A percentile compares a stretch with the other conserved stretches of the same genome.
Conservation (phyloP, 2,113 vertebrate species). For the Oreochromis aureus region DNA sequence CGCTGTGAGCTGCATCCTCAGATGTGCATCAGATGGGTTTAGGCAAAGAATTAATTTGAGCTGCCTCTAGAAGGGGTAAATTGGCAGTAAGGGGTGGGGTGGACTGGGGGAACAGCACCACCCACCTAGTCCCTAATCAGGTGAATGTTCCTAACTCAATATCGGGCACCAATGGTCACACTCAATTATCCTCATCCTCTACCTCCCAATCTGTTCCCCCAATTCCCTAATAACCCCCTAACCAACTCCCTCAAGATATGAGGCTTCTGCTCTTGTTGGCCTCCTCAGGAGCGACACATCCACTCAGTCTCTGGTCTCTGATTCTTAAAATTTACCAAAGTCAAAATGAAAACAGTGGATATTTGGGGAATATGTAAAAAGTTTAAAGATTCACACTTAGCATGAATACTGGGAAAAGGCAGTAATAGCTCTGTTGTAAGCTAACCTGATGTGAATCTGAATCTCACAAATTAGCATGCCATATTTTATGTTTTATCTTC, state of each 20-base stretch:
- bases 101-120: not conserved
- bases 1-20: slow-evolving; percentile 26
- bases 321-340: not conserved
- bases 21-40: slow-evolving; percentile 64
- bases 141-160: slow-evolving; percentile 37
- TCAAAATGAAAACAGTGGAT: not conserved
- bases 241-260: not conserved
- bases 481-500: fast-evolving
- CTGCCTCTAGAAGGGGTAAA: slow-evolving; percentile 18
- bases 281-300: not conserved
- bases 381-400: not conserved
- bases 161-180: slow-evolving; percentile 16
- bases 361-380: not conserved
- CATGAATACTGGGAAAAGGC: not conserved
- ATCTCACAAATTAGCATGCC: not conserved
- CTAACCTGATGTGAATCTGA: not conserved
- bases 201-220: slow-evolving; percentile 12
- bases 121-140: slow-evolving; percentile 39
- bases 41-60: slow-evolving; percentile 65
- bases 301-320: not conserved
- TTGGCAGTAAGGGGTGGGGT: slow-evolving; percentile 7
- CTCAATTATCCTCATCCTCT: slow-evolving; percentile 40
- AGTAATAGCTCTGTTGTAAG: fast-evolving
- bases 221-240: not conserved
- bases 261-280: not conserved